A percentile compares a stretch with the other conserved stretches of the same genome.
Conservation (phyloP, 2,888 invertebrate species). For the Melolontha melolontha region DNA sequence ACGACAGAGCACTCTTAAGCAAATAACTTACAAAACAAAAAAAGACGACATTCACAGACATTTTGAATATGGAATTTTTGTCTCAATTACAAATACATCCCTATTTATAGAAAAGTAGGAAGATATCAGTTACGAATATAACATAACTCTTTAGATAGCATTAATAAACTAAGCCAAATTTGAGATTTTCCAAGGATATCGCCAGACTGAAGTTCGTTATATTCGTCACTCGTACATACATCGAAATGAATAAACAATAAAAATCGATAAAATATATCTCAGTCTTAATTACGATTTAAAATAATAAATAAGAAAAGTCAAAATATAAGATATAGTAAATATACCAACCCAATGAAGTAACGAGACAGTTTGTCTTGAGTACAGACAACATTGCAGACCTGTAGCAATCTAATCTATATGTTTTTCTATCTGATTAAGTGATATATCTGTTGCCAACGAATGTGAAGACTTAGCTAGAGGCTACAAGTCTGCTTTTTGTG, state of each 20-base stretch:
- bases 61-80: conserved; percentile 34
- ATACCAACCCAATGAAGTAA: no score
- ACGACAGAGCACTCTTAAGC: conserved; percentile 34
- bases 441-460: no score
- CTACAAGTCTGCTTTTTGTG: no score
- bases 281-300: conserved; percentile 28
- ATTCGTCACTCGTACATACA: neutral
- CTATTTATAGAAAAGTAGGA: conserved; percentile 34
- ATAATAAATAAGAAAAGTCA: conserved; percentile 13
- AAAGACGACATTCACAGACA: conserved; percentile 35
- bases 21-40: conserved; percentile 17
- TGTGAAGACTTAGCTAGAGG: no score
- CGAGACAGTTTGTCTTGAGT: no score
- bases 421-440: no score
- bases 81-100: conserved; percentile 25
- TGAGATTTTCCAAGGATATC: neutral
- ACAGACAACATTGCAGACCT: no score
- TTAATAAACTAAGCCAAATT: neutral
- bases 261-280: conserved; percentile 28
- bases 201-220: neutral
- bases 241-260: neutral
- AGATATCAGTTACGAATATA: conserved; percentile 5
- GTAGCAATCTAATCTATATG: no score
- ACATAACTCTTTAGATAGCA: neutral
- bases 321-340: no score